phyloP scores from a whole-genome alignment of 2,113 vertebrate genomes.

The Planiliza haematocheilus region DNA sequence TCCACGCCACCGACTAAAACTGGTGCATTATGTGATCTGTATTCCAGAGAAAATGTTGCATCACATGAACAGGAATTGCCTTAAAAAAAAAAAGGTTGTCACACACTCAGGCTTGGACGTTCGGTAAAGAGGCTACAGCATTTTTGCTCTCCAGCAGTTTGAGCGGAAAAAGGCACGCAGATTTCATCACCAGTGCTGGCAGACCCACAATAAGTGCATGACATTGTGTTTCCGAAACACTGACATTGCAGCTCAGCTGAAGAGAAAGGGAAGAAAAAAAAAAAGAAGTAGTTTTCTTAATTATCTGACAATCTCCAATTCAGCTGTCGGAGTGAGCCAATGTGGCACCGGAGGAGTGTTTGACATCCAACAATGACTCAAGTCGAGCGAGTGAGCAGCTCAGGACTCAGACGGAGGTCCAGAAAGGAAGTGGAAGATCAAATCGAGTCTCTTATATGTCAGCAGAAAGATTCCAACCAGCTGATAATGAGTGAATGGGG shows the following conservation, averaged over 20 bases:
- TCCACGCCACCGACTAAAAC: too few relatives aligned
- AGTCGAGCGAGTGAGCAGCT: slow-evolving; percentile 28
- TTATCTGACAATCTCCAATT: slow-evolving; percentile 19
- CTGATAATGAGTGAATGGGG: slow-evolving; percentile 30
- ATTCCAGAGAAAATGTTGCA: too few relatives aligned
- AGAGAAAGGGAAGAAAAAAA: slow-evolving; percentile 1
- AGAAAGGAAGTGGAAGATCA: slow-evolving; percentile 38
- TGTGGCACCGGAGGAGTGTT: slow-evolving; percentile 7
- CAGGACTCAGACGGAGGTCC: slow-evolving; percentile 35
- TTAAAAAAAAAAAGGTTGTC: not conserved
- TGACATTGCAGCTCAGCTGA: not conserved
- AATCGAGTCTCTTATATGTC: slow-evolving; percentile 36
- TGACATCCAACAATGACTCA: slow-evolving; percentile 32
- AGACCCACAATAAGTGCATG: slow-evolving; percentile 10
- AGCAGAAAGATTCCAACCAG: slow-evolving; percentile 34
- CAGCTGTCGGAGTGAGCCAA: slow-evolving; percentile 25
- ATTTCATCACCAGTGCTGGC: slow-evolving; percentile 16
- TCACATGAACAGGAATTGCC: not conserved
- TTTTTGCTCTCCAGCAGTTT: slow-evolving; percentile 5
- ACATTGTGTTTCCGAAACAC: slow-evolving; percentile 18
- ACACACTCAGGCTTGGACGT: not conserved
- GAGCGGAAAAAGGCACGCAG: not conserved
- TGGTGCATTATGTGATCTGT: too few relatives aligned
- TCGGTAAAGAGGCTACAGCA: not conserved
- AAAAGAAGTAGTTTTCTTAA: slow-evolving; percentile 9